Conservation (phyloP, 2,888 invertebrate genomes). For the Tuberolachnus salignus region DNA sequence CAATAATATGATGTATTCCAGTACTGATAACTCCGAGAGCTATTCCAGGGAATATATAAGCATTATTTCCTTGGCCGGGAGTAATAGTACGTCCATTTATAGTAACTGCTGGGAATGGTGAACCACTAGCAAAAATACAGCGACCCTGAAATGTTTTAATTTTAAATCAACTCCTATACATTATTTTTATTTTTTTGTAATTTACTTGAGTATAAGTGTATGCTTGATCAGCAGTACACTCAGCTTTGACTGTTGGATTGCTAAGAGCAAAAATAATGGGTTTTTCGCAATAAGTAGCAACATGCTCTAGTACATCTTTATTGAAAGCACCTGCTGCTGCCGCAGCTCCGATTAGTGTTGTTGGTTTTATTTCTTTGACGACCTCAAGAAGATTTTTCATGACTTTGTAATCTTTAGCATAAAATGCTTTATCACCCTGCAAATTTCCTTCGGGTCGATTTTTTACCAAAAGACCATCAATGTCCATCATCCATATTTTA, state of each 20-base stretch:
- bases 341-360: conserved; percentile 75
- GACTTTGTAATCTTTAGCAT: conserved; percentile 79
- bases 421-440: conserved; percentile 72
- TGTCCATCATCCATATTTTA: conserved; percentile 95
- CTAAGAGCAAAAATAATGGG: conserved; percentile 97
- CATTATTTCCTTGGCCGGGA: conserved; percentile 97
- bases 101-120: conserved; percentile 88
- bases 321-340: conserved; percentile 92
- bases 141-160: conserved; percentile 72
- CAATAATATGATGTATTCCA: conserved; percentile 90
- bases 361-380: conserved; percentile 75
- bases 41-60: conserved; percentile 96
- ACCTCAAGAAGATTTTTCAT: conserved; percentile 80
- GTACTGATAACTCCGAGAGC: conserved; percentile 92
- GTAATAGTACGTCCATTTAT: conserved; percentile 79
- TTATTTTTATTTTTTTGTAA: conserved; percentile 22
- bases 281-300: conserved; percentile 84
- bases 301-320: conserved; percentile 79
- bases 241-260: conserved; percentile 96
- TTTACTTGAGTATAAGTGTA: conserved; percentile 85
- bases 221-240: conserved; percentile 96
- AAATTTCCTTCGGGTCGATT: conserved; percentile 61
- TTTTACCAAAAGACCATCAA: conserved; percentile 77
- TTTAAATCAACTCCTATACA: neutral
- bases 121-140: conserved; percentile 93